These are phyloP conservation scores for Synanthedon myopaeformis DNA, from an alignment of 2,888 invertebrate species.

Conservation along the genomic window DNA sequence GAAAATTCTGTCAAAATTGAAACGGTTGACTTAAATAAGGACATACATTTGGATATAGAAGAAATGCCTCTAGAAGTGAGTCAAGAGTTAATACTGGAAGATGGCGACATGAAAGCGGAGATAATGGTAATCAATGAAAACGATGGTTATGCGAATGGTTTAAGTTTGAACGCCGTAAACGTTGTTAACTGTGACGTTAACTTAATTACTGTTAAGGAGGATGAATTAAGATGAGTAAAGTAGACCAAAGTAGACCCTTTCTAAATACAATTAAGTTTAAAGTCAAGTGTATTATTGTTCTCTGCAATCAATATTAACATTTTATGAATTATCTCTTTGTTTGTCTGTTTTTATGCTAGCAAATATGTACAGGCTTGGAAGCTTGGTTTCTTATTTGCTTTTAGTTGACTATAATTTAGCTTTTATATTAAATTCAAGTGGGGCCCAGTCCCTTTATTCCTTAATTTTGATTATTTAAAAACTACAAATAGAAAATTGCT, in stretches of 20 bases:
- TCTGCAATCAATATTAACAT: too few relatives aligned
- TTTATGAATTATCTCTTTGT: too few relatives aligned
- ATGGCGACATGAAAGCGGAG: constrained; percentile 28
- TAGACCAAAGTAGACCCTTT: constrained; percentile 31
- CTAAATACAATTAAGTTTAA: too few relatives aligned
- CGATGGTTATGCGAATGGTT: constrained; percentile 12
- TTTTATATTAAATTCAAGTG: too few relatives aligned
- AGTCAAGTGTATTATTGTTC: too few relatives aligned
- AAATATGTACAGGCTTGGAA: too few relatives aligned
- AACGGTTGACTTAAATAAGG: neutral
- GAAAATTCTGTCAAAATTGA: constrained; percentile 2
- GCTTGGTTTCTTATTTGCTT: too few relatives aligned
- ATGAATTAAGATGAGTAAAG: constrained; percentile 28
- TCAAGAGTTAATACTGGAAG: constrained; percentile 34
- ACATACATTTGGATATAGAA: constrained; percentile 12
- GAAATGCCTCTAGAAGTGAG: constrained; percentile 29
- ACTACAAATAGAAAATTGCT: too few relatives aligned
- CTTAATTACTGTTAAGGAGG: constrained; percentile 37
- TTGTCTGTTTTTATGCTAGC: too few relatives aligned
- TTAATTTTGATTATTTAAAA: too few relatives aligned
- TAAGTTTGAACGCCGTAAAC: constrained; percentile 19
- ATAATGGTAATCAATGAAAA: constrained; percentile 28
- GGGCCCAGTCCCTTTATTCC: too few relatives aligned
- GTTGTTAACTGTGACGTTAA: constrained; percentile 27
- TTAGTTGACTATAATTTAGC: too few relatives aligned